These are phyloP conservation scores for Hybognathus amarus DNA, from an alignment of 2,797 vertebrate genomes.

Conservation along the genomic window DNA sequence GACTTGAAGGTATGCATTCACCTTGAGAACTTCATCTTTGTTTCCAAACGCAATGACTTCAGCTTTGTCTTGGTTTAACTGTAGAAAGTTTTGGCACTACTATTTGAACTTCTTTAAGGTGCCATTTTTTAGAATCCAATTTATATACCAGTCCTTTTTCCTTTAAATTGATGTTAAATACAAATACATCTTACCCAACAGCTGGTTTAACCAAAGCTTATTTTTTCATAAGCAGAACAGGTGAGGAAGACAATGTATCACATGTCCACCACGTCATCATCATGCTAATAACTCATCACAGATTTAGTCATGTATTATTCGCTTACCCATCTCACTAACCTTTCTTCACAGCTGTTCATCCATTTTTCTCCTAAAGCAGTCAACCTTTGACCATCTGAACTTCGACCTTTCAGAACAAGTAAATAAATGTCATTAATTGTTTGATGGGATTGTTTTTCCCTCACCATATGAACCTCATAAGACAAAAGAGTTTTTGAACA, in stretches of 20 bases:
- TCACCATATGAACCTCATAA: not conserved
- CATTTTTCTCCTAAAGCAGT: not conserved
- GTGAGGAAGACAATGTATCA: conserved; percentile 9
- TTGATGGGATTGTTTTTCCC: not conserved
- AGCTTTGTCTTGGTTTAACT: no score
- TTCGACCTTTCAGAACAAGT: not conserved
- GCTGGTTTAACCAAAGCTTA: not conserved
- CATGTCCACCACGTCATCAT: not conserved
- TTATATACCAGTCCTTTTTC: not conserved
- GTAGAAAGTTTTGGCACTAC: no score
- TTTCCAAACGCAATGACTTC: no score
- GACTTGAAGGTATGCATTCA: no score
- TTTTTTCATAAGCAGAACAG: conserved; percentile 9
- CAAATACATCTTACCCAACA: not conserved
- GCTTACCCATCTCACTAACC: not conserved
- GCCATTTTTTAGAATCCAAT: not conserved
- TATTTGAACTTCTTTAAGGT: not conserved
- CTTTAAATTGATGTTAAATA: not conserved
- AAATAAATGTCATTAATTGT: not conserved
- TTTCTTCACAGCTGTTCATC: conserved; percentile 2
- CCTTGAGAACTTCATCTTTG: no score
- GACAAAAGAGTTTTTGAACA: not conserved
- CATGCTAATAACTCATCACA: conserved; percentile 15
- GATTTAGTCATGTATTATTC: conserved; percentile 17
- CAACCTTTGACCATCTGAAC: no score